Evolutionary conservation across 1,140 invertebrate species (phyloP), one percentile per base, ranked within the genome.

Genomic region (Drosophila arawakana): DNA sequence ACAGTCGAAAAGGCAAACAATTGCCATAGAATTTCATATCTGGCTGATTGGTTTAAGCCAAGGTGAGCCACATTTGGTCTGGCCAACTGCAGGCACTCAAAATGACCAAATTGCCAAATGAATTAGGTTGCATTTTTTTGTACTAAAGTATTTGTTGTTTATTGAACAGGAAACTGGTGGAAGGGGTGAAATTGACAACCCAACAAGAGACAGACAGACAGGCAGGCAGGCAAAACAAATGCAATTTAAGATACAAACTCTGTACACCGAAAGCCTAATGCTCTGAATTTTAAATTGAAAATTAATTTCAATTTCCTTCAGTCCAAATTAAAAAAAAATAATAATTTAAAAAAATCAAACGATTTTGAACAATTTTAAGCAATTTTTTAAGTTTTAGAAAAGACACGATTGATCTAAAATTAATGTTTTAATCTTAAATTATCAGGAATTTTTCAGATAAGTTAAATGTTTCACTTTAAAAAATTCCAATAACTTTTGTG

Each of bases 51-150:
- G 63, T 66, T 80, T 49, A 15, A 65, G 60, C 84, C 84, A 88
- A 88, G 83, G 83, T 88, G 83, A 88, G 83, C 83, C 80, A 78
- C 83, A 88, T 88, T 89, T 80, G 78, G 46, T 43, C 54, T 9
- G 37, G 43, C 58, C 25, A 66, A 50, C 46, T 15, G 49, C 30
- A 58, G 46, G 44, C 44, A 25, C n/a, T 57, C 46, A 63, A 63
- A 60, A 65, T 63, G 55, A 58, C 54, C 71, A 76, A 76, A 76
- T 82, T 46, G 76, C 76, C 79, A 77, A 83, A 79, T 75, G 81
- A 82, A 76, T 76, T 74, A 61, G 55, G 63, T 62, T 75, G 69
- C 81, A 84, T 83, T 83, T 79, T 50, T 54, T 63, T 7, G 15
- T 9, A 10, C 44, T 65, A 7, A 25, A 18, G 30, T 66, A 47